Base-by-base conservation (phyloP, 2,888 invertebrate species). In the Heliconius sara region DNA sequence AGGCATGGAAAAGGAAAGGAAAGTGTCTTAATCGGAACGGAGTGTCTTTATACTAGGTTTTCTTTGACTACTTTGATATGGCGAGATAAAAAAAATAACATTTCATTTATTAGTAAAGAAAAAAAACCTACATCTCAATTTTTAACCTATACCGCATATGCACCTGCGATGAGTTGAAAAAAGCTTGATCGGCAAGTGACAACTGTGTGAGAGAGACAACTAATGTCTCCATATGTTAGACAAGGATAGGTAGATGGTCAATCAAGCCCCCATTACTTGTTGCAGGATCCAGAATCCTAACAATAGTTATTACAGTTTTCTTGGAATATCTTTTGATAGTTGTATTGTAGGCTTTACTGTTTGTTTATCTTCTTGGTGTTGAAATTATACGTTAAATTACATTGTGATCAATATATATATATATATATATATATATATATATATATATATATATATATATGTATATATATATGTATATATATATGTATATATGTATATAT, bases 101-200 rank as follows among this genome's bases (percentile, higher is more conserved):
- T 39, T 39, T 13, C 0, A 13, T 43, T 43, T 47, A 47, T 47
- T 13, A 13, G 13, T 13, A 9, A 13, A 19, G n/a, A 60, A n/a
- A 65, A 2, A 65, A 65, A 30, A 0, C 2, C 22, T 70, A 13
- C 27, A 83, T 84, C 81, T 84, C 39, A 65, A 67, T 73, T 30
- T 76, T 81, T 65, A 13, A 30, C 68, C 30, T 83, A 63, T 85
- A 84, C 86, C 84, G 71, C 30, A 80, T 67, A 76, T 85, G 83
- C 85, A 86, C 86, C 85, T 86, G 86, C 84, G 84, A 83, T 82
- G 84, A 82, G 84, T 86, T 85, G 83, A 81, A 83, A 86, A 87
- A 85, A 84, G 83, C 84, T 85, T 84, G 87, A 86, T 86, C 84
- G 82, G 82, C 84, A 83, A 85, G 86, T 85, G 86, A 86, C 86